A percentile compares a stretch with the other conserved stretches of the same genome.
Evolutionary conservation across 1,140 invertebrate genomes (phyloP).

Genomic region (Gyrodactylus bullatarudis): DNA sequence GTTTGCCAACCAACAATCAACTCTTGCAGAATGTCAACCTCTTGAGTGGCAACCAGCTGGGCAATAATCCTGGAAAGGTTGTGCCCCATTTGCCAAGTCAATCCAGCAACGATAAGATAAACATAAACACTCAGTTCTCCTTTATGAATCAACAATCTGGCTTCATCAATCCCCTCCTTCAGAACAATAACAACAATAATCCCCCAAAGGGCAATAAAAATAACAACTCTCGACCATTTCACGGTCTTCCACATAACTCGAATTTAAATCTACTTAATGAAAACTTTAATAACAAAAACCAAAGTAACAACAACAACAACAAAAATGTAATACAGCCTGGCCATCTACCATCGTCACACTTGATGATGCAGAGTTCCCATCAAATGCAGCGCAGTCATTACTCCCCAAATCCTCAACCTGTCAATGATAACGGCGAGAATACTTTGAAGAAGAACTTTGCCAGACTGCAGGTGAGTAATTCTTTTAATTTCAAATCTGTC

Average conservation of each 20-base stretch:
- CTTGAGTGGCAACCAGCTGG: neutral
- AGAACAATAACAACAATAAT: neutral
- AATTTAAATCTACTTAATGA: too few relatives aligned
- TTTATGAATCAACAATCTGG: neutral
- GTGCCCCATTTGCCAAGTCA: neutral
- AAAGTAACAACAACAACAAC: neutral
- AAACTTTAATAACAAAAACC: neutral
- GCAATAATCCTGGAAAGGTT: too few relatives aligned
- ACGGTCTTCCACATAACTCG: too few relatives aligned
- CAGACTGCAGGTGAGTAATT: neutral
- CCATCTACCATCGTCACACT: neutral
- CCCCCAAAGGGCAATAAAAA: too few relatives aligned
- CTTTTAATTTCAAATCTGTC: too few relatives aligned
- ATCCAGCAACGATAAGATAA: neutral
- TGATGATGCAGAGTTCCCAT: neutral
- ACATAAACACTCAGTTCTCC: neutral
- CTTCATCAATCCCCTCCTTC: neutral
- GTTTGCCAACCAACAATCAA: neutral
- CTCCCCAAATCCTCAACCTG: neutral
- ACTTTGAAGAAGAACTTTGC: neutral
- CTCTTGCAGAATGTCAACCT: neutral
- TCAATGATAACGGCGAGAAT: neutral
- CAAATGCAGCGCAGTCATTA: neutral
- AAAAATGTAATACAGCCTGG: neutral
- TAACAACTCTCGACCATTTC: too few relatives aligned